Base-by-base conservation (phyloP, 2,797 vertebrate genomes). In the Myotis pilosus region DNA sequence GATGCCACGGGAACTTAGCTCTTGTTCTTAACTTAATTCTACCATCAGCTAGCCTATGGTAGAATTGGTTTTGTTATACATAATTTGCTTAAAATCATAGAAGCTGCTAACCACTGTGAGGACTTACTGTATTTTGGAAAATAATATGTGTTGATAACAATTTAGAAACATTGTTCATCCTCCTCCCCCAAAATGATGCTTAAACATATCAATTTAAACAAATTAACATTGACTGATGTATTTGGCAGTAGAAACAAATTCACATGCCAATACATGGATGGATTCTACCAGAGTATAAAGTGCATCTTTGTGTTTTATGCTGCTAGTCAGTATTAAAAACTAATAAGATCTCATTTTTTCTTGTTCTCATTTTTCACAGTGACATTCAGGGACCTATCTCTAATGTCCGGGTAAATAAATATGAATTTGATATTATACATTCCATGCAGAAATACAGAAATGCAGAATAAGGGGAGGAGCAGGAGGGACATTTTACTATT, bases 121-220 rank as follows among this genome's bases (percentile, higher is more conserved):
- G 62, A 66, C 44, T 66, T 66, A 78, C 7, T 36, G 4, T 66
- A 74, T n/a, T 57, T 81, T 78, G 71, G 66, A 13, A 90, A 93
- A 82, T 69, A 87, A 87, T 41, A 33, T 69, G 20, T 33, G 28
- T 19, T 69, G 64, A 11, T 33, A 62, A 62, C 3, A 38, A 88
- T 91, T 74, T 75, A 80, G 49, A 95, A 94, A 75, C 20, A 78
- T 23, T 11, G 44, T 81, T 94, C 85, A 85, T 85, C 4, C 9
- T 28, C 16, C 7, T 60, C 16, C n/a, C 71, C 64, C 22, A 22
- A 64, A 92, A 85, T 47, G 41, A 84, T 87, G 47, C 28, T 64
- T 95, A 93, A 55, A 33, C 38, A 87, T 38, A 15, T 57, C 69
- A 69, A 44, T n/a, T 92, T 75, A 90, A 84, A 87, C 68, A 79